Evolutionary conservation across 2,797 vertebrate species (phyloP), one percentile per base, ranked within the genome.

Genomic region (Numenius phaeopus): DNA sequence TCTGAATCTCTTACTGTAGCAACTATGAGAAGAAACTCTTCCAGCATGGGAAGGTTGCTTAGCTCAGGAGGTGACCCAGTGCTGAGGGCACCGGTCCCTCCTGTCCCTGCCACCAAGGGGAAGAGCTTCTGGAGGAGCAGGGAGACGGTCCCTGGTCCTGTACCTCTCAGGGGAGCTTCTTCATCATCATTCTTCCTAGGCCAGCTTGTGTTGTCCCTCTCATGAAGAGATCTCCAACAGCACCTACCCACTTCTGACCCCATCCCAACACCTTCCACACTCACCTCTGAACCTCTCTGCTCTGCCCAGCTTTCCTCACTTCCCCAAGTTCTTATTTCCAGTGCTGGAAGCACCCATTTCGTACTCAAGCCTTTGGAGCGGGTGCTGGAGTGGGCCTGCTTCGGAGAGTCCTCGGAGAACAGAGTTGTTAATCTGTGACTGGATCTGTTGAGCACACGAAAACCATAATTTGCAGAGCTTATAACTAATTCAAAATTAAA

Each of bases 401-500:
- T 22, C 22, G 34, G 76, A 78, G 7, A 76, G 46, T 84, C 81
- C 73, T 84, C 4, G 0, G 81, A 92, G 94, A 84, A 54, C 8
- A 21, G 54, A 90, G 73, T 1, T 89, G 87, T 73, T 87, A 90
- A 92, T 87, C 75, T 91, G 93, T 52, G 90, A 89, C 50, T 0
- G 2, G 84, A 71, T 96, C 84, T 97, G 89, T 55, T 8, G 15
- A 94, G 55, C 71, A 77, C 71, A 95, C 29, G 83, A 46, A 79
- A 76, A 65, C 40, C 70, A 84, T 23, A 54, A 89, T 85, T 82
- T 96, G 83, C 54, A 84, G 87, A 79, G 42, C 32, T 89, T 55
- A 34, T 46, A 66, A 85, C 32, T 65, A 91, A 89, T 54, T 91
- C 32, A 87, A 70, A 95, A 87, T 70, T 22, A 83, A 96, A 62